Base-by-base conservation (phyloP, 2,888 invertebrate species). In the Troglohyphantes excavatus region DNA sequence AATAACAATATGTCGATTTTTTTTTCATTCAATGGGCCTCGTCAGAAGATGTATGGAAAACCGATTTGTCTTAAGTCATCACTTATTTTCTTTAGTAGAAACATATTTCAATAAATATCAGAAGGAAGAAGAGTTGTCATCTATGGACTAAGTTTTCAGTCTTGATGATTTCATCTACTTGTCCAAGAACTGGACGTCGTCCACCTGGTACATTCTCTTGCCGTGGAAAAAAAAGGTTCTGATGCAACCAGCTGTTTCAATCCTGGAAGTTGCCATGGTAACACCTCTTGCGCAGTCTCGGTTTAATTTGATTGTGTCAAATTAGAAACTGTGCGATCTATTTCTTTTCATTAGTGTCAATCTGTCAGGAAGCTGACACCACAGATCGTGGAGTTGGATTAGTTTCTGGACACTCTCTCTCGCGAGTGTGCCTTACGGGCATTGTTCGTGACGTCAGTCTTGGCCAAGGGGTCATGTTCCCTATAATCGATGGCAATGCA, bases 271-370 rank as follows among this genome's bases (percentile, higher is more conserved):
- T 76, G 26, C 82, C 81, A 82, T 89, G 70, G 63, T 19, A 82
- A 89, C 88, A 19, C 29, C 21, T 27, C 23, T 79, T 72, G 88
- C 88, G 82, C 88, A 68, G 82, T 82, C 88, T 68, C 82, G 61
- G 88, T 89, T 89, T 89, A 89, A 89, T 89, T 89, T 82, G 27
- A 61, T 83, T 67, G 59, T 68, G 75, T 76, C 81, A 89, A 89
- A 76, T 89, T 89, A 89, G 82, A 68, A 83, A 23, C 39, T 61
- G 46, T 46, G 81, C 29, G n/a, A 87, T 89, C 88, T 89, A 59
- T 82, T 89, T 89, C 88, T 82, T 53, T 89, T 89, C 88, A 89
- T 89, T 89, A 70, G 75, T 89, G 75, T 82, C 88, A 76, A 89
- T 89, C 76, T 70, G 33, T 89, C 88, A 89, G 88, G 88, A 89